Evolutionary conservation across 2,888 invertebrate species (phyloP).

Genomic region (Tetragnatha montana): DNA sequence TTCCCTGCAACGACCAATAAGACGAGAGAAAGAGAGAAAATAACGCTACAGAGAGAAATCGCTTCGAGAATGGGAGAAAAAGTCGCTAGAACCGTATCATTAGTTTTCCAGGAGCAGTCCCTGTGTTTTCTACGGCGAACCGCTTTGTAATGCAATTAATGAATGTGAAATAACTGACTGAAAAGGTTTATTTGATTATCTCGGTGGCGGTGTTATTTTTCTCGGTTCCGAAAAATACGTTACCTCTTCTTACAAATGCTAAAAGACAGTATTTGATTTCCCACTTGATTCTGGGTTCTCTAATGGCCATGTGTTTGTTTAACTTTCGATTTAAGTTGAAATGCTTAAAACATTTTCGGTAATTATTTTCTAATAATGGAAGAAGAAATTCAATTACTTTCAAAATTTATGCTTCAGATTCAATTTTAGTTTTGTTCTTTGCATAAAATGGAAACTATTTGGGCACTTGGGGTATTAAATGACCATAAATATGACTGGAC

Average conservation of each 20-base stretch:
- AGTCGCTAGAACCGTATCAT: not conserved
- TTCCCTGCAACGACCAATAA: slow-evolving; percentile 16
- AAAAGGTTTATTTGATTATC: slow-evolving; percentile 21
- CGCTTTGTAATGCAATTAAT: slow-evolving; percentile 14
- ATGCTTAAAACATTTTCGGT: too few relatives aligned
- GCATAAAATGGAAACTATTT: too few relatives aligned
- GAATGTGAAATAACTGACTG: slow-evolving; percentile 1
- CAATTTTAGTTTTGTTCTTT: too few relatives aligned
- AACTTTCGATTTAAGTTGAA: too few relatives aligned
- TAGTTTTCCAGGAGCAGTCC: not conserved
- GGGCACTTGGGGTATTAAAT: too few relatives aligned
- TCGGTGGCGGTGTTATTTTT: not conserved
- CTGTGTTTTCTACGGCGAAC: not conserved
- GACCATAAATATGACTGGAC: too few relatives aligned
- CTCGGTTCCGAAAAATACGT: not conserved
- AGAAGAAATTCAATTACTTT: too few relatives aligned
- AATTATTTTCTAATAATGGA: too few relatives aligned
- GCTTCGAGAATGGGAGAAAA: not conserved
- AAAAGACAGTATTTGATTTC: not conserved
- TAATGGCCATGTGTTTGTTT: too few relatives aligned
- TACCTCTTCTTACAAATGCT: not conserved
- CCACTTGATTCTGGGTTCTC: too few relatives aligned
- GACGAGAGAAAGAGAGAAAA: slow-evolving; percentile 3
- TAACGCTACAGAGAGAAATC: not conserved
- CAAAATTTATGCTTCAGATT: too few relatives aligned